These are phyloP conservation scores for Oryctolagus cuniculus DNA, from an alignment of 2,113 vertebrate genomes.

Conservation along the genomic window mOryCun1.1 NC_091445.1:58666001-58666500, in stretches of 20 bases:
- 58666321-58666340: neutral
- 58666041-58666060: too few species aligned
- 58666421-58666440: neutral
- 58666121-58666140: too few species aligned
- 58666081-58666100: too few species aligned
- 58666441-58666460: constrained; percentile 6
- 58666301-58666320: neutral
- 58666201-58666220: too few species aligned
- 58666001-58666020: too few species aligned
- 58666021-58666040: too few species aligned
- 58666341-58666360: neutral
- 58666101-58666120: too few species aligned
- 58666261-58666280: neutral
- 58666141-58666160: too few species aligned
- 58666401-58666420: neutral
- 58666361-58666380: too few species aligned
- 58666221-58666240: neutral
- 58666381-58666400: neutral
- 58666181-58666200: too few species aligned
- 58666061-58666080: too few species aligned
- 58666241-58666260: neutral
- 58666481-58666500: neutral
- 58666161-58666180: too few species aligned
- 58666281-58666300: neutral
- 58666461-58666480: neutral